A percentile compares a stretch with the other conserved stretches of the same genome.
phyloP scores from a whole-genome alignment of 2,113 vertebrate genomes.

The Gyps fulvus region DNA sequence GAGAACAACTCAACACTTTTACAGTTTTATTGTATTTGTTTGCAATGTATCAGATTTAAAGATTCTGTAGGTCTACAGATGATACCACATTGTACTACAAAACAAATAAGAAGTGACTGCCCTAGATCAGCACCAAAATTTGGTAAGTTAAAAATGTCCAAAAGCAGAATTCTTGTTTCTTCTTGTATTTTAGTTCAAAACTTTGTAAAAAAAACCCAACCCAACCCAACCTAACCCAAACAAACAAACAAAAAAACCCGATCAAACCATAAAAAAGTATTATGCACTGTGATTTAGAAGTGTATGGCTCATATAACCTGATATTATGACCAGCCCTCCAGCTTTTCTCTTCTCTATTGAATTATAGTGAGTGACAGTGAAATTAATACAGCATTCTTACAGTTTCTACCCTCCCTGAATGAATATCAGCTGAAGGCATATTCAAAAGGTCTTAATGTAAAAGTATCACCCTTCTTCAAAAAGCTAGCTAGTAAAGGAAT shows the following conservation, averaged over 20 bases:
- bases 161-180: not conserved
- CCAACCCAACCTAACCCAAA: too few species aligned
- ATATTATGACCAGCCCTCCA: not conserved
- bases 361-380: not conserved
- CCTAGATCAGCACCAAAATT: conserved; percentile 82
- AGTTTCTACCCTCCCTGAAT: not conserved
- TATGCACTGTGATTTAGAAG: not conserved
- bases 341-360: not conserved
- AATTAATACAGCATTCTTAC: not conserved
- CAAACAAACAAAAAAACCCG: not conserved
- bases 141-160: conserved; percentile 76
- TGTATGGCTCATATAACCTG: not conserved
- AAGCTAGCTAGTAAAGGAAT: not conserved
- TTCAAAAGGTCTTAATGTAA: not conserved
- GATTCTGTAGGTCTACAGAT: conserved; percentile 86
- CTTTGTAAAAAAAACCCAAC: not conserved
- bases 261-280: not conserved
- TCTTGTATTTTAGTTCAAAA: not conserved
- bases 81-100: conserved; percentile 68
- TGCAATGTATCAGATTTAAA: conserved; percentile 80
- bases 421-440: not conserved
- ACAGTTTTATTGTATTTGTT: not conserved
- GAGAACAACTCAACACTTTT: not conserved
- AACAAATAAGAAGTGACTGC: conserved; percentile 82
- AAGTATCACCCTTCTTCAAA: not conserved